A percentile compares a stretch with the other conserved stretches of the same genome.
These are phyloP conservation scores for Eupithecia dodoneata DNA, from an alignment of 2,888 invertebrate genomes.

Conservation along the genomic window DNA sequence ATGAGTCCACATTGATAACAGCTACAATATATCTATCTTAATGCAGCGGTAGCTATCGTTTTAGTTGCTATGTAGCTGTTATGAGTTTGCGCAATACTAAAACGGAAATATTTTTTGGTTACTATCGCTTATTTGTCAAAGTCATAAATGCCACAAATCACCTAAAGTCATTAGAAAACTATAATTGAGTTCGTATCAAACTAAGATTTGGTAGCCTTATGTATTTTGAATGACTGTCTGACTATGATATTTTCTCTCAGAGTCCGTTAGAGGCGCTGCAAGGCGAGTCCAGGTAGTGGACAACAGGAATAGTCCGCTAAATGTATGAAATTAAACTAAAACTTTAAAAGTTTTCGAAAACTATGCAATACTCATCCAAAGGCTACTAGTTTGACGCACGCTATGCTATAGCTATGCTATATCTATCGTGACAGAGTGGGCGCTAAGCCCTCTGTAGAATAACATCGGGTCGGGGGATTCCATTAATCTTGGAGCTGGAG, in stretches of 20 bases:
- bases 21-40: background rate
- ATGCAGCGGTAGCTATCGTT: background rate
- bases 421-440: background rate
- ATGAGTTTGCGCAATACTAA: background rate
- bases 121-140: too few relatives aligned
- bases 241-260: too few relatives aligned
- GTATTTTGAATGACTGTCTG: too few relatives aligned
- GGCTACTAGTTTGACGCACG: background rate
- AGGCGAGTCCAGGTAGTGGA: too few relatives aligned
- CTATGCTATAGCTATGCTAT: background rate
- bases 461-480: background rate
- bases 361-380: background rate
- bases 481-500: background rate
- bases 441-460: constrained; percentile 3
- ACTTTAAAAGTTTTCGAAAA: background rate
- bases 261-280: too few relatives aligned
- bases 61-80: background rate
- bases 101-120: background rate
- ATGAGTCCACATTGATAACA: background rate
- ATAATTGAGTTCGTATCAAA: too few relatives aligned
- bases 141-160: too few relatives aligned
- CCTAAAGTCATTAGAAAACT: too few relatives aligned
- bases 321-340: background rate
- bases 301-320: too few relatives aligned
- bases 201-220: too few relatives aligned